Evolutionary conservation across 2,113 vertebrate genomes (phyloP), one percentile per base, ranked within the genome.

Genomic region (Setophaga petechia): DNA sequence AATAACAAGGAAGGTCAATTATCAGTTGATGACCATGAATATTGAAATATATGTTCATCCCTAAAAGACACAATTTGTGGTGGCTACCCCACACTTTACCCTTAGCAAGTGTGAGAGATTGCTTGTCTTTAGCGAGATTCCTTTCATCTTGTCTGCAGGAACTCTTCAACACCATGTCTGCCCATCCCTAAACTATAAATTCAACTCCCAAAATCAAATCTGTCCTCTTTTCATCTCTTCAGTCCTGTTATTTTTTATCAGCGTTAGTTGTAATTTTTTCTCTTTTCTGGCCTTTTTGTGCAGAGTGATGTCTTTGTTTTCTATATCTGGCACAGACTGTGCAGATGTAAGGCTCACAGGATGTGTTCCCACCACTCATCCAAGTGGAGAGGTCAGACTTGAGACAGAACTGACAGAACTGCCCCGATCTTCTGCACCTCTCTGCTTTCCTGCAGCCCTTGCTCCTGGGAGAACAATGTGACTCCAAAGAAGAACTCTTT

Each of bases 401-500:
- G 78, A 76, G 72, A 33, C 28, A 65, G 30, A 91, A 18, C 28
- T 58, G 72, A 33, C 28, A 65, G 30, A 91, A 18, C 28, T 58
- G 24, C n/a, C 54, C 55, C 55, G 12, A 65, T 33, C 51, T 80
- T 57, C n/a, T 33, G 37, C 43, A 51, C 19, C 31, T 57, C 47
- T 68, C 82, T 35, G n/a, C 57, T 79, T 84, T 63, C 77, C 47
- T 83, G 41, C 63, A 79, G 88, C 33, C 41, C 62, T 73, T 62
- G 35, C 46, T 69, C 41, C 75, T 54, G n/a, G 37, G 43, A 72
- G 13, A 61, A n/a, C 0, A 4, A 4, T 16, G 9, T 1, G 3
- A 68, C 54, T 79, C 71, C 71, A 66, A 52, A 79, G 62, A 93
- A n/a, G 21, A 88, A 55, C 27, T 77, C n/a, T 77, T 59, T 86